phyloP scores from a whole-genome alignment of 2,113 vertebrate species.

The Perognathus longimembris region DNA sequence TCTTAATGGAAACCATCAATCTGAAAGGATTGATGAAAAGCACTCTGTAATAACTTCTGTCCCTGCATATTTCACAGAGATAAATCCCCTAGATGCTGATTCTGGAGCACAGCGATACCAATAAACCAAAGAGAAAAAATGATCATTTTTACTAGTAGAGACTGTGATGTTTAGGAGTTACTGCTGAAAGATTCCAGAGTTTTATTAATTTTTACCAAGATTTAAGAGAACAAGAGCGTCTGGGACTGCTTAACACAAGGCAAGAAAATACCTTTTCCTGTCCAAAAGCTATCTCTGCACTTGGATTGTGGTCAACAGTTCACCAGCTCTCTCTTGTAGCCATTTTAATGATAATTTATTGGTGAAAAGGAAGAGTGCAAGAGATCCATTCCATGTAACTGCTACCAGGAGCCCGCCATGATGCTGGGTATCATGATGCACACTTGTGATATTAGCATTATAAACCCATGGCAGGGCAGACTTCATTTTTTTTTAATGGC shows the following conservation, averaged over 20 bases:
- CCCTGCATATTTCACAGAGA: not conserved
- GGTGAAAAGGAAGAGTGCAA: not conserved
- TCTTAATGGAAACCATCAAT: not conserved
- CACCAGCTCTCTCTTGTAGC: not conserved
- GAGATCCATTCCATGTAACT: not conserved
- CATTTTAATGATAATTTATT: not conserved
- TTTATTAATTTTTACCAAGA: constrained; percentile 17
- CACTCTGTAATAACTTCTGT: constrained; percentile 23
- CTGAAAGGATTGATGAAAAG: constrained; percentile 44
- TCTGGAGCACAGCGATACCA: not conserved
- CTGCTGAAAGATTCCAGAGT: not conserved
- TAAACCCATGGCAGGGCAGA: not conserved
- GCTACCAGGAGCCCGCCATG: not conserved
- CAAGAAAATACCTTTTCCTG: not conserved
- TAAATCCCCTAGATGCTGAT: not conserved
- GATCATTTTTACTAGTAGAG: not conserved
- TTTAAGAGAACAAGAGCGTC: not conserved
- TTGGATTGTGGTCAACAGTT: not conserved
- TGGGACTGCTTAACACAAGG: not conserved
- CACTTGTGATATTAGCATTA: not conserved
- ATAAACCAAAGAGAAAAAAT: constrained; percentile 29
- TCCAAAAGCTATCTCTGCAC: not conserved
- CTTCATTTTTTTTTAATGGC: not conserved
- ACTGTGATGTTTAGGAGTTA: constrained; percentile 16
- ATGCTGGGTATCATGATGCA: not conserved